phyloP scores from a whole-genome alignment of 2,888 invertebrate species.

The Halictus ligatus region DNA sequence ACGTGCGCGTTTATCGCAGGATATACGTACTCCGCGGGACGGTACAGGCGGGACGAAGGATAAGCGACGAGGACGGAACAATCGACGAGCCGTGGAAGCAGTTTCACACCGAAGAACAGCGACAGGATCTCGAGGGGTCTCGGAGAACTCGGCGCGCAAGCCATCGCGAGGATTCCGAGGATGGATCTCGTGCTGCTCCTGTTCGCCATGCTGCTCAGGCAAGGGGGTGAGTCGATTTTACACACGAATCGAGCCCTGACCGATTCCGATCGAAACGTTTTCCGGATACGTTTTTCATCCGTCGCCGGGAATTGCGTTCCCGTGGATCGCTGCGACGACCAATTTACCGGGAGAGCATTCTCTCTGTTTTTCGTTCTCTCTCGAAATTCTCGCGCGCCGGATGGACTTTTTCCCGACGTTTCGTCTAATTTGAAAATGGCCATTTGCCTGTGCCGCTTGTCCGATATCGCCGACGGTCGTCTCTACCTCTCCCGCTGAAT shows the following conservation, averaged over 20 bases:
- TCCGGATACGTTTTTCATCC: background rate
- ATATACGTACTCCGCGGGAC: background rate
- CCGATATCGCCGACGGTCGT: background rate
- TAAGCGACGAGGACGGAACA: background rate
- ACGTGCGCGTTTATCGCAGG: slow-evolving; percentile 17
- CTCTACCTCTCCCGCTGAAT: background rate
- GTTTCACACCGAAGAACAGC: background rate
- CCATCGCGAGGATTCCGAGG: slow-evolving; percentile 48
- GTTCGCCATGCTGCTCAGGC: slow-evolving; percentile 71
- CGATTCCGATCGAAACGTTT: background rate
- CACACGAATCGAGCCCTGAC: background rate
- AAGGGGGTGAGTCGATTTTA: slow-evolving; percentile 70
- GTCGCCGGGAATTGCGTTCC: slow-evolving; percentile 7
- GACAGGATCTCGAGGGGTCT: background rate
- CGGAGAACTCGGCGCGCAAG: slow-evolving; percentile 19
- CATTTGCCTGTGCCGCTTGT: background rate
- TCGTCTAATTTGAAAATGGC: slow-evolving; percentile 53
- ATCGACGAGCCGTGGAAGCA: background rate
- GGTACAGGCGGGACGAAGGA: background rate
- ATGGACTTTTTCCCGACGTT: background rate
- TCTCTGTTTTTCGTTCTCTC: background rate
- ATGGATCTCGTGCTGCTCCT: slow-evolving; percentile 76
- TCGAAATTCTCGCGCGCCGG: slow-evolving; percentile 9
- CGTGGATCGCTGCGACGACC: background rate
- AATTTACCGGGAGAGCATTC: background rate